Evolutionary conservation across 2,113 vertebrate species (phyloP).

Genomic region (Cervus canadensis): DNA sequence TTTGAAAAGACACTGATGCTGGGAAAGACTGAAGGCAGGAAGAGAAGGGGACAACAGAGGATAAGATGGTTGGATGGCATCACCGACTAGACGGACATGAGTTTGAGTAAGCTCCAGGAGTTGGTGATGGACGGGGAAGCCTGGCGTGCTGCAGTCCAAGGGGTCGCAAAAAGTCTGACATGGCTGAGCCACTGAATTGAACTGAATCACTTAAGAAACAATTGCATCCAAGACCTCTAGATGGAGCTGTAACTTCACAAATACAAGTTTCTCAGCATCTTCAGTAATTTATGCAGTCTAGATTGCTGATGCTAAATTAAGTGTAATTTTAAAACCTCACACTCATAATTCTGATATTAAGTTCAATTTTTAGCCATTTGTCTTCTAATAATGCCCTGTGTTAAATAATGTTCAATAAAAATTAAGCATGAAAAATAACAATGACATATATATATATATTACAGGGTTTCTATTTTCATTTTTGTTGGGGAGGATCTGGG

Average conservation of each 20-base stretch:
- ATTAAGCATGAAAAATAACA: neutral
- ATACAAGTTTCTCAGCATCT: neutral
- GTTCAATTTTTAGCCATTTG: neutral
- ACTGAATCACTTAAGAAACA: slow-evolving; percentile 24
- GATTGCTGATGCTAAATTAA: neutral
- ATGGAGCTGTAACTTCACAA: slow-evolving; percentile 56
- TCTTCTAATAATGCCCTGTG: neutral
- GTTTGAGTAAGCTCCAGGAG: neutral
- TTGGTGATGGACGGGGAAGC: neutral
- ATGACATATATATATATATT: neutral
- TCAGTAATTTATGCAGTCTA: neutral
- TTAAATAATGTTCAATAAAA: neutral
- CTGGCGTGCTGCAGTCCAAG: neutral
- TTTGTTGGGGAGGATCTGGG: neutral
- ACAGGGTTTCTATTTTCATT: neutral
- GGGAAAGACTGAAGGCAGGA: neutral
- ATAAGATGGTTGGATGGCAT: neutral
- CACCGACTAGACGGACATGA: neutral
- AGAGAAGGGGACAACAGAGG: neutral
- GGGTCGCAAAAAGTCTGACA: neutral
- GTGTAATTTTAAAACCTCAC: neutral
- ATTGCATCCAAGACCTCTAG: slow-evolving; percentile 53
- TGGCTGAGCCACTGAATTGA: neutral
- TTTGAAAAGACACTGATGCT: neutral
- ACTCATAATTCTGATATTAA: neutral